A percentile compares a stretch with the other conserved stretches of the same genome.
phyloP scores from a whole-genome alignment of 1,140 invertebrate species.

The Achatina immaculata region DNA sequence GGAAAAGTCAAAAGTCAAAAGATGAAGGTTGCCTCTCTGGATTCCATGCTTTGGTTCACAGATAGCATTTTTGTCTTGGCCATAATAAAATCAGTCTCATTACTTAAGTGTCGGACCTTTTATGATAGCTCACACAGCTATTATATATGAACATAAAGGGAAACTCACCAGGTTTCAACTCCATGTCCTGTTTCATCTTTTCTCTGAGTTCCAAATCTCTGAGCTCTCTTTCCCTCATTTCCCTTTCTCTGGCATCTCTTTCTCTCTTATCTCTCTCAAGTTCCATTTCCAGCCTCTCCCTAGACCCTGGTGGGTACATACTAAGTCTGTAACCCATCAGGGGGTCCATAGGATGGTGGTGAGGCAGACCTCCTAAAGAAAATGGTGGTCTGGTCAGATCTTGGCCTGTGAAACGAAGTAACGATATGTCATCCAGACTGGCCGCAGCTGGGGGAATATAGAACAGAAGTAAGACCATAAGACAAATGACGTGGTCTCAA shows the following conservation, averaged over 20 bases:
- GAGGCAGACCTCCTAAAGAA: conserved; percentile 44
- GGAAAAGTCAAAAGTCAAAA: too few species aligned
- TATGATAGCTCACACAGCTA: too few species aligned
- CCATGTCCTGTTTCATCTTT: conserved; percentile 68
- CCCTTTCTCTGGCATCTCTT: conserved; percentile 81
- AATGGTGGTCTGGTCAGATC: conserved; percentile 51
- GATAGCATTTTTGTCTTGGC: too few species aligned
- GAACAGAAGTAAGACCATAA: too few species aligned
- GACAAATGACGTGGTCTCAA: too few species aligned
- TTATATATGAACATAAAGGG: too few species aligned
- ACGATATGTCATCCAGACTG: conserved; percentile 12
- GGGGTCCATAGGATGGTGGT: conserved; percentile 78
- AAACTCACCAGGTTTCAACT: conserved; percentile 67
- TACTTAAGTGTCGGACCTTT: too few species aligned
- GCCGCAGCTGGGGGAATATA: neutral
- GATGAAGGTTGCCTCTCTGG: too few species aligned
- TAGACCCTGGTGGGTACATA: conserved; percentile 73
- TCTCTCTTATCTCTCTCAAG: conserved; percentile 87
- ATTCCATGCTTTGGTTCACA: too few species aligned
- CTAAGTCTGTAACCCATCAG: conserved; percentile 70
- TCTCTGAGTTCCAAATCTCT: conserved; percentile 83
- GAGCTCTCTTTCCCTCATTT: conserved; percentile 84
- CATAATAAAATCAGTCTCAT: too few species aligned
- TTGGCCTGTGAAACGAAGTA: conserved; percentile 49
- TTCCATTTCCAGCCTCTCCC: conserved; percentile 84